Evolutionary conservation across 2,113 vertebrate genomes (phyloP).

Genomic region (Microcebus lehilahytsara): DNA sequence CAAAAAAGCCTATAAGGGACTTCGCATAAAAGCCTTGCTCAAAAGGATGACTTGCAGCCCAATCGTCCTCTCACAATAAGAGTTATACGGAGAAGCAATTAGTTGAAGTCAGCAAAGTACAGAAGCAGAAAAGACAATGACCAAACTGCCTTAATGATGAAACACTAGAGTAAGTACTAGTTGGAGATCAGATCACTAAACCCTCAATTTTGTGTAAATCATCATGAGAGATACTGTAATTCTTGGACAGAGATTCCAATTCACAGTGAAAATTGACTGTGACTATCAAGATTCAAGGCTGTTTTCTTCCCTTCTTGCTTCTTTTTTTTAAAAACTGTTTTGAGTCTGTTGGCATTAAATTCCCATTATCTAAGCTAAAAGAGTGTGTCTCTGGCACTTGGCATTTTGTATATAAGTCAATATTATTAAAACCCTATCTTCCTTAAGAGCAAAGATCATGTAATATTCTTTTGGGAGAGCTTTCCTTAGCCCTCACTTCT

Average conservation of each 20-base stretch:
- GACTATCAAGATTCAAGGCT: background rate
- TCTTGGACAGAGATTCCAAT: background rate
- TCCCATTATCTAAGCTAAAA: background rate
- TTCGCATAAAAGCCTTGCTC: slow-evolving; percentile 28
- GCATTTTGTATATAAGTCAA: background rate
- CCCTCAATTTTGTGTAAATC: slow-evolving; percentile 14
- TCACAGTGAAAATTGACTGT: background rate
- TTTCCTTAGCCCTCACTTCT: background rate
- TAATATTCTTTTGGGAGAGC: background rate
- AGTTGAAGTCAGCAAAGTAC: slow-evolving; percentile 45
- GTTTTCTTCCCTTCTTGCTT: background rate
- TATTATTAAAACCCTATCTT: background rate
- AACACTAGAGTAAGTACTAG: background rate
- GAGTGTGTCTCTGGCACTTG: background rate
- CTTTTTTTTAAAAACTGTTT: background rate
- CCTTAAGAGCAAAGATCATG: background rate
- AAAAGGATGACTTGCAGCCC: slow-evolving; percentile 51
- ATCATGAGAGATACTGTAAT: background rate
- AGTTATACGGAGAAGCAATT: slow-evolving; percentile 46
- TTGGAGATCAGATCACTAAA: slow-evolving; percentile 7
- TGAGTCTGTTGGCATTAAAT: background rate
- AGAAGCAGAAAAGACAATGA: slow-evolving; percentile 25
- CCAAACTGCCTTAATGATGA: background rate
- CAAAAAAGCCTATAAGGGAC: slow-evolving; percentile 19
- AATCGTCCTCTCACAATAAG: slow-evolving; percentile 21